Evolutionary conservation across 2,888 invertebrate genomes (phyloP), one percentile per base, ranked within the genome.

Genomic region (Nomada flava): DNA sequence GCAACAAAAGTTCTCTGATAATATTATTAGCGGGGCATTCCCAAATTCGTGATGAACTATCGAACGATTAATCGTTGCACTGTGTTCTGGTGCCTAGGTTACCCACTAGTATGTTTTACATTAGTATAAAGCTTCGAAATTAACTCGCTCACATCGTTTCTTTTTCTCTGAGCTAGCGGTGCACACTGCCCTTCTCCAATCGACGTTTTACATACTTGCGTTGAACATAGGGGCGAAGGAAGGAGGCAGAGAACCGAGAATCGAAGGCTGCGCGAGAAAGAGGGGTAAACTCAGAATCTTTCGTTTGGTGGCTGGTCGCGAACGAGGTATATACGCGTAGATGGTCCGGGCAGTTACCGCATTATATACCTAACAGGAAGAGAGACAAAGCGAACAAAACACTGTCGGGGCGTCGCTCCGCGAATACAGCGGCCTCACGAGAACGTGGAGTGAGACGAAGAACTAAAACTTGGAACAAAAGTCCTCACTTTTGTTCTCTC

Each of bases 391-490:
- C 91, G 91, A 91, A 92, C 92, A 92, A 92, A 92, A 92, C 92
- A 92, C 89, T 91, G 91, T 91, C 91, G 91, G 92, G 92, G 92
- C 92, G 92, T 92, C 91, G 90, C 91, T 91, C 83, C 88, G 91
- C 92, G 91, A 92, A 92, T 91, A 91, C 90, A 76, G 81, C 83
- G 71, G 73, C 72, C 70, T 52, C 23, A 18, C 36, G 64, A 42
- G 75, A 13, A 36, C 29, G 18, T 23, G 20, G 47, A 26, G 63
- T 26, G 60, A 53, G 71, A 63, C 59, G 69, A 82, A 69, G 89
- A 89, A 90, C 91, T 92, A 91, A 90, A 92, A 92, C 92, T 93
- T 92, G 92, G 92, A 92, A 92, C 92, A 92, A 93, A 92, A 93
- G 93, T 93, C 90, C 90, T 90, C 88, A 93, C 92, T 93, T 93